Percentiles rank a stretch among this genome's conserved stretches.
These are phyloP conservation scores for Pachyramphus minor DNA, from an alignment of 2,113 vertebrate genomes.

Conservation along the genomic window DNA sequence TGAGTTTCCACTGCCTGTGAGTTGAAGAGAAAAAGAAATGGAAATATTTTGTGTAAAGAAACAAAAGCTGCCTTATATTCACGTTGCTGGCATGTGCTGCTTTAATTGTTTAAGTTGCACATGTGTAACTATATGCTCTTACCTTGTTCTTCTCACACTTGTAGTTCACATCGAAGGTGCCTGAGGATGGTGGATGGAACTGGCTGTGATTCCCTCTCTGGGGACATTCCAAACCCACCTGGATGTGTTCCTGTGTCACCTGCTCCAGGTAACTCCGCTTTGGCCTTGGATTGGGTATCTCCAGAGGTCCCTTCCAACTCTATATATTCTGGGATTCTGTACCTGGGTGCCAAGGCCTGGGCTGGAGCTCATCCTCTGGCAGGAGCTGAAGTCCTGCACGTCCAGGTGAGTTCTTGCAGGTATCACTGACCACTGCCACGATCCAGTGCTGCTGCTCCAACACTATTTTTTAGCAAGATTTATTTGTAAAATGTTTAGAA, in stretches of 20 bases:
- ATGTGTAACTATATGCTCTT: neutral
- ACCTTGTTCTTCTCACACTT: neutral
- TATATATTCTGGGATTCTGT: accelerated
- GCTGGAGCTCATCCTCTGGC: neutral
- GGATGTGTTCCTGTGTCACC: neutral
- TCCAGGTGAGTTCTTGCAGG: neutral
- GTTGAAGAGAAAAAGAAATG: neutral
- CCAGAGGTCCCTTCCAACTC: neutral
- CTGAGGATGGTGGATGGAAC: neutral
- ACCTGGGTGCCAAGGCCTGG: neutral
- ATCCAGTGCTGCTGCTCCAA: neutral
- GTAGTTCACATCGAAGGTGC: accelerated
- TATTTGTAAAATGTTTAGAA: neutral
- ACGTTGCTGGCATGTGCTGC: neutral
- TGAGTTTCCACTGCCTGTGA: neutral
- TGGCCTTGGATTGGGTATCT: too few species aligned
- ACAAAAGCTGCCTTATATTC: neutral
- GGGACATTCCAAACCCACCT: neutral
- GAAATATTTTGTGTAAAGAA: neutral
- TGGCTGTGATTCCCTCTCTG: neutral
- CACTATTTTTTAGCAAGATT: neutral
- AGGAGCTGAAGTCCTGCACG: neutral
- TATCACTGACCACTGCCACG: accelerated
- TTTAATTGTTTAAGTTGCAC: neutral
- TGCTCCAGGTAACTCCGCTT: neutral